Evolutionary conservation across 2,113 vertebrate genomes (phyloP).

Genomic region (Cisticola juncidis): DNA sequence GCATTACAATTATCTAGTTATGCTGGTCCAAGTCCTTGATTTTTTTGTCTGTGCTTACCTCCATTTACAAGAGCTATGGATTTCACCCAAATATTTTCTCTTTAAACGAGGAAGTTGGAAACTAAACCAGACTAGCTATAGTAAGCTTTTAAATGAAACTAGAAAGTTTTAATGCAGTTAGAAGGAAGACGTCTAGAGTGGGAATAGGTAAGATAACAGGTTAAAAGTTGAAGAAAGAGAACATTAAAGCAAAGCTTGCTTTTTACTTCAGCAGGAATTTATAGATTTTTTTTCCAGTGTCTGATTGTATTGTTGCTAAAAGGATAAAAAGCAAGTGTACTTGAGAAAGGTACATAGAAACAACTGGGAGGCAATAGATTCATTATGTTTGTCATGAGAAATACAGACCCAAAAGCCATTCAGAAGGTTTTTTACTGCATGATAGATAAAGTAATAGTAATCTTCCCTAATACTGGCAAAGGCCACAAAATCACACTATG

Average conservation of each 20-base stretch:
- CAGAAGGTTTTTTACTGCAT: background rate
- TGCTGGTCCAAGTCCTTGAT: background rate
- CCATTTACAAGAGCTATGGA: background rate
- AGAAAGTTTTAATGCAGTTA: background rate
- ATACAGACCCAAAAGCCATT: background rate
- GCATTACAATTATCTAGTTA: background rate
- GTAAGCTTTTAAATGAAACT: background rate
- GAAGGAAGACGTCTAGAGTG: background rate
- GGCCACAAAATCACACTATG: background rate
- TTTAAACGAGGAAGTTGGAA: background rate
- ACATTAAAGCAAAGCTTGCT: background rate
- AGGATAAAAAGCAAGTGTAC: accelerated
- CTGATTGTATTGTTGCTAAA: background rate
- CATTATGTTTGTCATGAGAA: background rate
- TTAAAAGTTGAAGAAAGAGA: background rate
- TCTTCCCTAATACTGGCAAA: background rate
- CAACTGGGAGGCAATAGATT: background rate
- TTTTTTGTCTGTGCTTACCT: background rate
- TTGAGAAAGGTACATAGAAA: background rate
- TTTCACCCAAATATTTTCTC: background rate
- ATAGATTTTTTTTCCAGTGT: background rate
- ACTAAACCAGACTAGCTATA: background rate
- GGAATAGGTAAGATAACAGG: accelerated
- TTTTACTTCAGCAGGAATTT: background rate
- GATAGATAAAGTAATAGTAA: background rate